These are phyloP conservation scores for Ichneumoninae sp. DNA, from an alignment of 2,888 invertebrate genomes.

Conservation along the genomic window DNA sequence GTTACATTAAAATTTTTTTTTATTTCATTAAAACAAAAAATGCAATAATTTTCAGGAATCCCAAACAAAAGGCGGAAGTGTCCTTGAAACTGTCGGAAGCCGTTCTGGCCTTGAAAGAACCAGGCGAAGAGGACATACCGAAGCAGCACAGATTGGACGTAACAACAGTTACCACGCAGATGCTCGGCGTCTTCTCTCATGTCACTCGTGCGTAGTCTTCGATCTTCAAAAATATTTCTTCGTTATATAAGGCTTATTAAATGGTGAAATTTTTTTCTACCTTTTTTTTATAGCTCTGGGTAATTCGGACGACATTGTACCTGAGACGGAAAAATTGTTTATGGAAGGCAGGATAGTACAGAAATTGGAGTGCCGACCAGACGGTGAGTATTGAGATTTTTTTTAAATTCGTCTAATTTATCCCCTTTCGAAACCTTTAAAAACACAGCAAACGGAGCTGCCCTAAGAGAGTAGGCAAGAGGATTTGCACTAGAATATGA, in stretches of 20 bases:
- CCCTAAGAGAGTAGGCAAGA: too few species aligned
- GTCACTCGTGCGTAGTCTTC: conserved; percentile 86
- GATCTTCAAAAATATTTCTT: conserved; percentile 1
- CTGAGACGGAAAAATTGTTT: conserved; percentile 92
- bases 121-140: conserved; percentile 93
- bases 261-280: conserved; percentile 10
- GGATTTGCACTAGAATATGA: too few species aligned
- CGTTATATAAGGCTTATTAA: conserved; percentile 15
- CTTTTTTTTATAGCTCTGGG: conserved; percentile 44
- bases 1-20: background rate
- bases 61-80: conserved; percentile 94
- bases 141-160: conserved; percentile 96
- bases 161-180: conserved; percentile 95
- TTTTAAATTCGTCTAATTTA: conserved; percentile 1
- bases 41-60: conserved; percentile 83
- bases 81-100: conserved; percentile 93
- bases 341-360: conserved; percentile 99
- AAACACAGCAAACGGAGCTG: too few species aligned
- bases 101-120: conserved; percentile 91
- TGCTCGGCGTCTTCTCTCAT: conserved; percentile 96
- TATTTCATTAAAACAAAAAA: background rate
- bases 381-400: conserved; percentile 83
- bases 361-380: conserved; percentile 96
- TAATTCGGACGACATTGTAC: conserved; percentile 88
- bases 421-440: background rate